phyloP scores from a whole-genome alignment of 2,797 vertebrate species.

The Artibeus jamaicensis region DNA sequence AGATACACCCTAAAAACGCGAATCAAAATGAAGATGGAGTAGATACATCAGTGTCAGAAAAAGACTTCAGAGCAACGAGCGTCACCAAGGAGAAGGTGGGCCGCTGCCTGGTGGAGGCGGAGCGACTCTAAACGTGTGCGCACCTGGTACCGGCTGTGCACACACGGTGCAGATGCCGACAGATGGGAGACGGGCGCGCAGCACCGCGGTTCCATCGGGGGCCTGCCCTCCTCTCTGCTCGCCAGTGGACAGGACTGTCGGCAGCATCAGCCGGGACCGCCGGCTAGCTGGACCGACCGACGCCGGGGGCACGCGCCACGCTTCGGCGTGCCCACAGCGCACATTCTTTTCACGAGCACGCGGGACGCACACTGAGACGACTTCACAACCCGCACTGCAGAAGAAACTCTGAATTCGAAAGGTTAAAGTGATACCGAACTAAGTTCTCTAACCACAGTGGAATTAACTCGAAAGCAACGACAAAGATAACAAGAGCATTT shows the following conservation, averaged over 20 bases:
- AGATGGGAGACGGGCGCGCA: not conserved
- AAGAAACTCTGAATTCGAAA: not conserved
- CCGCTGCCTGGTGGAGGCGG: not conserved
- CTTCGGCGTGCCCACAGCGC: too few species aligned
- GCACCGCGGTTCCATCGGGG: accelerated
- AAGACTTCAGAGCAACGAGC: not conserved
- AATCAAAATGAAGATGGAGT: not conserved
- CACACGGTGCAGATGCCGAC: not conserved
- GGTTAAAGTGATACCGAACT: not conserved
- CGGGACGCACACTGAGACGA: not conserved
- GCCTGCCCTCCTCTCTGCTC: not conserved
- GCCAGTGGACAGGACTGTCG: accelerated
- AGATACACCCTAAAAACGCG: not conserved
- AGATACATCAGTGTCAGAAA: not conserved
- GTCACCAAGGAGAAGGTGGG: not conserved
- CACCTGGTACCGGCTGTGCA: not conserved
- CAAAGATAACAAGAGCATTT: not conserved
- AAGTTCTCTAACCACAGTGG: not conserved
- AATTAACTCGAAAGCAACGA: not conserved
- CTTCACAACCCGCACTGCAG: not conserved
- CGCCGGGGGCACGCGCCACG: not conserved
- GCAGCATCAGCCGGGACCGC: not conserved
- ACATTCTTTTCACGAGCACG: not conserved
- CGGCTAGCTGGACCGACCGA: too few species aligned
- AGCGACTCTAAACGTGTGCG: too few species aligned